Conservation (phyloP, 2,113 vertebrate species). For the Murina feae region DNA sequence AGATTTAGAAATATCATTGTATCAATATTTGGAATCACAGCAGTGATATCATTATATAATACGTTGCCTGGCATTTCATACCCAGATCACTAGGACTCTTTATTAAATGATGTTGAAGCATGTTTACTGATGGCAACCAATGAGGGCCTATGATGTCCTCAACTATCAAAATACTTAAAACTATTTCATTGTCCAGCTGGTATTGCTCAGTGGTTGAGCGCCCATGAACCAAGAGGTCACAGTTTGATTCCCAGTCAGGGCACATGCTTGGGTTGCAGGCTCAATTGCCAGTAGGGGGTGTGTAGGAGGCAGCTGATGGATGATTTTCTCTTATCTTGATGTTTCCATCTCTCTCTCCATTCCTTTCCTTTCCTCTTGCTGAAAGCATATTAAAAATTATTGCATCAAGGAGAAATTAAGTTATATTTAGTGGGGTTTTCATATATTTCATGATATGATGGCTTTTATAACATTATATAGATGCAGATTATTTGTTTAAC, state of each 20-base stretch:
- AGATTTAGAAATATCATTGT: neutral
- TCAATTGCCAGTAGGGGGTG: no score
- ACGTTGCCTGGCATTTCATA: neutral
- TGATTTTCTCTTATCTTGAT: no score
- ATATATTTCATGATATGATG: neutral
- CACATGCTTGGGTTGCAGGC: no score
- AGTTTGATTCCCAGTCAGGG: no score
- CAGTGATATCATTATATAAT: neutral
- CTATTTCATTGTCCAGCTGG: neutral
- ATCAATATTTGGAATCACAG: neutral
- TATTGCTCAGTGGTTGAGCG: neutral
- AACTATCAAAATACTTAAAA: neutral
- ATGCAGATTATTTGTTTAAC: neutral
- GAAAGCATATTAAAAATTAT: neutral
- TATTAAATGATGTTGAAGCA: neutral
- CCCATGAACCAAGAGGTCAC: no score
- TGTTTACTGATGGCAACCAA: neutral
- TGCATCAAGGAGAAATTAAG: neutral
- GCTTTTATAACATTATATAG: neutral
- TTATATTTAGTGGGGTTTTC: neutral
- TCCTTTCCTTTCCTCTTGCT: no score
- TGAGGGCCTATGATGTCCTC: neutral
- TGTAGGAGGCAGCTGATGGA: no score
- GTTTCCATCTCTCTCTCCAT: no score
- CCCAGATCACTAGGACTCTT: neutral